These are phyloP conservation scores for Hormaphis cornu DNA, from an alignment of 1,140 invertebrate genomes.

Conservation along the genomic window DNA sequence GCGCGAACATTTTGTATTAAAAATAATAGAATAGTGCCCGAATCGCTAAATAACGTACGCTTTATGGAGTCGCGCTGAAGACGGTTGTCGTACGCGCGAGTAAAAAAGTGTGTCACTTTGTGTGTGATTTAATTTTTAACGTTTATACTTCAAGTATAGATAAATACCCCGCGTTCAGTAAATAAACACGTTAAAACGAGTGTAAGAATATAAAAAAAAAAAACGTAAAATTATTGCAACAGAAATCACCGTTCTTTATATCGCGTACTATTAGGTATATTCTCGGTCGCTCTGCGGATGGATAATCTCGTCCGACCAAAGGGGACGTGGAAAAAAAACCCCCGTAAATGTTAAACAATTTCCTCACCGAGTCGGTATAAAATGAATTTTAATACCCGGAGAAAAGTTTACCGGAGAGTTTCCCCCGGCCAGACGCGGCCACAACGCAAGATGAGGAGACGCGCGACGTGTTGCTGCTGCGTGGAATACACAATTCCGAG, in stretches of 20 bases:
- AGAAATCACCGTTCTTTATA: not conserved
- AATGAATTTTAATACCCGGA: slow-evolving; percentile 14
- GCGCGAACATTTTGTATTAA: no score
- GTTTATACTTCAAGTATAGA: no score
- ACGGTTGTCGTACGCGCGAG: no score
- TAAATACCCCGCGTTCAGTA: no score
- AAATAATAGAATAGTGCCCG: no score
- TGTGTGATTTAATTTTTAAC: no score
- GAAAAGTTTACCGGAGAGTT: not conserved
- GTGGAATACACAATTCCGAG: slow-evolving; percentile 17
- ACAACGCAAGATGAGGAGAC: slow-evolving; percentile 11
- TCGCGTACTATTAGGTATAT: no score
- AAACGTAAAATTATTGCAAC: not conserved
- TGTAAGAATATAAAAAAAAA: not conserved
- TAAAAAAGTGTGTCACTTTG: no score
- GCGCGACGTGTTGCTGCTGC: no score
- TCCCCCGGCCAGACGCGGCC: slow-evolving; percentile 4
- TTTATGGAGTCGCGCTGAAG: no score
- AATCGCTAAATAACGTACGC: no score
- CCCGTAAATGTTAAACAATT: slow-evolving; percentile 11
- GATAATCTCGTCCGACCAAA: not conserved
- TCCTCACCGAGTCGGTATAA: not conserved
- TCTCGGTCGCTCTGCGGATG: not conserved
- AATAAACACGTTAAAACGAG: not conserved
- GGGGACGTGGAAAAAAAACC: not conserved